These are phyloP conservation scores for Oophaga sylvatica DNA, from an alignment of 2,797 vertebrate genomes.

Conservation along the genomic window DNA sequence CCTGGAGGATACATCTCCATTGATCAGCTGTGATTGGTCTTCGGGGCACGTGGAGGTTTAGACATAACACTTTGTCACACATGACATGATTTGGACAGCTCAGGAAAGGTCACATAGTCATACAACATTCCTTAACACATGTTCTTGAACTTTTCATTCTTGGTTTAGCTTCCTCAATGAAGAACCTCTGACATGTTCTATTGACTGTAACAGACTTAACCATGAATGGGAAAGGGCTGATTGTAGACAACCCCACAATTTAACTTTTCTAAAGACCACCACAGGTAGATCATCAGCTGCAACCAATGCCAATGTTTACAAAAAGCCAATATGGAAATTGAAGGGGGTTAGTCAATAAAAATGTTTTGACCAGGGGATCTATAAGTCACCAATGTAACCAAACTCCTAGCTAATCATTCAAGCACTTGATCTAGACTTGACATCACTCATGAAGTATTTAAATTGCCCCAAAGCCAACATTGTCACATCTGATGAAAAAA, in stretches of 20 bases:
- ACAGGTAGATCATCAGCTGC: background rate
- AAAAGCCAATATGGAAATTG: background rate
- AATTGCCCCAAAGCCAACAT: too few relatives aligned
- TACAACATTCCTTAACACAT: background rate
- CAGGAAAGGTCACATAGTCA: conserved; percentile 9
- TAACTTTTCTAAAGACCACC: background rate
- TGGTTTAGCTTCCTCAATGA: background rate
- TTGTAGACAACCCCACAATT: background rate
- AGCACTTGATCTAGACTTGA: background rate
- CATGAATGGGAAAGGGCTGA: background rate
- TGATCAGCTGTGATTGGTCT: background rate
- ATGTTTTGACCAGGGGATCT: background rate
- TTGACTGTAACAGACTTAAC: background rate
- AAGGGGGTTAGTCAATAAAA: background rate
- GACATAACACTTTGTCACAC: background rate
- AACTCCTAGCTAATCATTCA: background rate
- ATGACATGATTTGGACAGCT: background rate
- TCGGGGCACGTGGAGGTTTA: background rate
- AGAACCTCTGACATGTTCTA: background rate
- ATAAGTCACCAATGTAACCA: background rate
- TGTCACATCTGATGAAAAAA: background rate
- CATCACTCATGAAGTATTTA: background rate
- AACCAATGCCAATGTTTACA: background rate
- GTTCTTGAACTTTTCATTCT: background rate
- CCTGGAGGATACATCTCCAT: background rate